These are phyloP conservation scores for Fratercula arctica DNA, from an alignment of 2,797 vertebrate species.

Conservation along the genomic window DNA sequence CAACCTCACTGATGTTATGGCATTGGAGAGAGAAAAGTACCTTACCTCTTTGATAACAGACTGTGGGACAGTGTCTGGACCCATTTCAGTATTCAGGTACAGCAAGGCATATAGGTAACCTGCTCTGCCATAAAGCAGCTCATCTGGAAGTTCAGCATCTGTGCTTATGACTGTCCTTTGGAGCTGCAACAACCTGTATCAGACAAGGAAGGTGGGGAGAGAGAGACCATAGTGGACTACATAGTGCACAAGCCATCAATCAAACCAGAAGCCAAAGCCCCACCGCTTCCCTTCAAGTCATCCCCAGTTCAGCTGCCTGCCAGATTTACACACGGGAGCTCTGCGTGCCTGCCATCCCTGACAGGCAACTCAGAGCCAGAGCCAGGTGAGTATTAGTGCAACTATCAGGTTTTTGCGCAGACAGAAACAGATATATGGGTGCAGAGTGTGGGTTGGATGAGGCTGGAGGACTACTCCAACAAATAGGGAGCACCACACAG, in stretches of 20 bases:
- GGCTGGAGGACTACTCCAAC: not conserved
- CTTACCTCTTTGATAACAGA: slow-evolving; percentile 84
- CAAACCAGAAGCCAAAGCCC: not conserved
- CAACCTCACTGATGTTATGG: not conserved
- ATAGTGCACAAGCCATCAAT: not conserved
- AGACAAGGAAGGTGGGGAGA: not conserved
- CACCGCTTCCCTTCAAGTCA: not conserved
- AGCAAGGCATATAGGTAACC: slow-evolving; percentile 93
- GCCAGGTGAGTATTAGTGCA: not conserved
- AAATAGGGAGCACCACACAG: not conserved
- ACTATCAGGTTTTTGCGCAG: not conserved
- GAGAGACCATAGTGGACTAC: not conserved
- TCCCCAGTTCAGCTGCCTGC: not conserved
- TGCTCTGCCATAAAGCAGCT: slow-evolving; percentile 91
- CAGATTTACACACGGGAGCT: not conserved
- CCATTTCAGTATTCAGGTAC: slow-evolving; percentile 90
- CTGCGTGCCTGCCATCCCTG: not conserved
- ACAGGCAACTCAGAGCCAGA: not conserved
- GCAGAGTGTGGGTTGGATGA: not conserved
- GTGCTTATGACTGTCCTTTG: slow-evolving; percentile 82
- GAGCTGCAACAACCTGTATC: slow-evolving; percentile 88
- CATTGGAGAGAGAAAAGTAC: not conserved
- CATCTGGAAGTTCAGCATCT: slow-evolving; percentile 89
- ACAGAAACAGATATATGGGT: not conserved
- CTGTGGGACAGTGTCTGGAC: slow-evolving; percentile 83